phyloP scores from a whole-genome alignment of 2,888 invertebrate genomes.

The Apodemia duryi region DNA sequence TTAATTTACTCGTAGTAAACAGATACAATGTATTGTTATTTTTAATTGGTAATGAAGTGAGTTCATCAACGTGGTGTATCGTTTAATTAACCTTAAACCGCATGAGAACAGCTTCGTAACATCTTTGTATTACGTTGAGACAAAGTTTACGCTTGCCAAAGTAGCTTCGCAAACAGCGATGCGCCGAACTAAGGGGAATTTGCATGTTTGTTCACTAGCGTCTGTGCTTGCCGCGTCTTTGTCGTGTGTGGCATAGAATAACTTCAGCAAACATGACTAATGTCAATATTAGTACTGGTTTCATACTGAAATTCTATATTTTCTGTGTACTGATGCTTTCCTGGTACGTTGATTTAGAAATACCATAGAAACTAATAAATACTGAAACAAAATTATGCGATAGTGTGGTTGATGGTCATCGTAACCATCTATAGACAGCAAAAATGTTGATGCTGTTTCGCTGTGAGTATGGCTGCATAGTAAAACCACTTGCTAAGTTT shows the following conservation, averaged over 20 bases:
- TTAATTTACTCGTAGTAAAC: constrained; percentile 15
- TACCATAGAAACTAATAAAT: too few relatives aligned
- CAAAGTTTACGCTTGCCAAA: constrained; percentile 53
- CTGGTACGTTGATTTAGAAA: too few relatives aligned
- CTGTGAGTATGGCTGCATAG: too few relatives aligned
- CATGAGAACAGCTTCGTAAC: constrained; percentile 40
- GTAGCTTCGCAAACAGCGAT: constrained; percentile 51
- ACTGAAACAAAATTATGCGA: too few relatives aligned
- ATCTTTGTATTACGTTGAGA: constrained; percentile 49
- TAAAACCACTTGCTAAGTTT: not conserved
- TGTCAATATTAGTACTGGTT: constrained; percentile 17
- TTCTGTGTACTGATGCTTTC: not conserved
- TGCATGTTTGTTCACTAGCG: constrained; percentile 49
- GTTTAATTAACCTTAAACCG: constrained; percentile 53
- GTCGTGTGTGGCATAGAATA: constrained; percentile 23
- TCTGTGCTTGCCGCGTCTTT: constrained; percentile 21
- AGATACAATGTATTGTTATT: constrained; percentile 12
- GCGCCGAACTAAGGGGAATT: constrained; percentile 55
- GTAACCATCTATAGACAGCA: too few relatives aligned
- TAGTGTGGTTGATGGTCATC: too few relatives aligned
- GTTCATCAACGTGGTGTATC: constrained; percentile 21
- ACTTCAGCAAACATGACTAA: constrained; percentile 23
- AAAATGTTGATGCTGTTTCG: too few relatives aligned
- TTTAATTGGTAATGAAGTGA: constrained; percentile 16
- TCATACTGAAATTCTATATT: constrained; percentile 4